A percentile compares a stretch with the other conserved stretches of the same genome.
Conservation (phyloP, 2,888 invertebrate genomes). For the Esperia sulphurella region DNA sequence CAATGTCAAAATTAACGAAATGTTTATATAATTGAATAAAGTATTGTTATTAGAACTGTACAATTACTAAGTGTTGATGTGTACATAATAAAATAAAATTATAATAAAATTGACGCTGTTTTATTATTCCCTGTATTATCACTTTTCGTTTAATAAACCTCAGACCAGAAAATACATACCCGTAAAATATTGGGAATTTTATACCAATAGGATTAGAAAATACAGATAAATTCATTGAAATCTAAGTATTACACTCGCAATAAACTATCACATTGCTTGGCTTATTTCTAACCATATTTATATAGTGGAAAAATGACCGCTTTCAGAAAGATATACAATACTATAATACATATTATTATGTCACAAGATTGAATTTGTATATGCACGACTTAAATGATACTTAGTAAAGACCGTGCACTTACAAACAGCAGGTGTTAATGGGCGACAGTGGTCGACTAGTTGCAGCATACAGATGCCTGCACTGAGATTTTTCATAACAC, state of each 20-base stretch:
- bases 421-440: too few species aligned
- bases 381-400: too few species aligned
- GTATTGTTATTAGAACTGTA: conserved; percentile 35
- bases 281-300: conserved; percentile 2
- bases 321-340: too few species aligned
- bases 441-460: too few species aligned
- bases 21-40: not conserved
- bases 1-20: conserved; percentile 1
- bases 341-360: too few species aligned
- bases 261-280: conserved; percentile 13
- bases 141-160: not conserved
- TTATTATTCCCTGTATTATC: conserved; percentile 9
- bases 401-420: too few species aligned
- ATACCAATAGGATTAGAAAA: conserved; percentile 3
- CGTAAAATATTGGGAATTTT: conserved; percentile 2
- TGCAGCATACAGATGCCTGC: too few species aligned
- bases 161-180: not conserved
- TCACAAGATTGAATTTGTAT: too few species aligned
- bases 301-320: too few species aligned
- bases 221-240: not conserved
- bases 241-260: not conserved
- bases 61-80: conserved; percentile 60
- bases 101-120: conserved; percentile 1
- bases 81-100: conserved; percentile 52
- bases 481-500: too few species aligned